phyloP scores from a whole-genome alignment of 2,797 vertebrate species.

The Leptoclinus maculatus region DNA sequence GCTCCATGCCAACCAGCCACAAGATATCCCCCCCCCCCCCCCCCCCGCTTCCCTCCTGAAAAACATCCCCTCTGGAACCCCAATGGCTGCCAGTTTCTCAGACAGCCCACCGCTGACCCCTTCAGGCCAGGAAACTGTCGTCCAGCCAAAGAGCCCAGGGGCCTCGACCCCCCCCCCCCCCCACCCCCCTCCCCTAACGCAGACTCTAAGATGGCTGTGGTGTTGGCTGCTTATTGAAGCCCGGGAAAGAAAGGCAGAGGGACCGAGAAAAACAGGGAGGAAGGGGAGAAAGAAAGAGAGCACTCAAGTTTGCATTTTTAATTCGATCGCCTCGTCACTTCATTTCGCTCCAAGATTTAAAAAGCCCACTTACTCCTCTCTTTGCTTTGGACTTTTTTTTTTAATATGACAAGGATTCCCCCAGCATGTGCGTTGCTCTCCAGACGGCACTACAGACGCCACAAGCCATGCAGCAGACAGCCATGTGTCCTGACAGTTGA shows the following conservation, averaged over 20 bases:
- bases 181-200: neutral
- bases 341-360: slow-evolving; percentile 73
- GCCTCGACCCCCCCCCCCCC: slow-evolving; percentile 7
- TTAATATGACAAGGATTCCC: slow-evolving; percentile 48
- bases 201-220: slow-evolving; percentile 52
- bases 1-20: slow-evolving; percentile 76
- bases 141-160: slow-evolving; percentile 68
- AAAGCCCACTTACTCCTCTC: slow-evolving; percentile 64
- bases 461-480: slow-evolving; percentile 57
- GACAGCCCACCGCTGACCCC: slow-evolving; percentile 83
- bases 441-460: slow-evolving; percentile 39
- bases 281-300: slow-evolving; percentile 10
- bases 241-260: slow-evolving; percentile 44
- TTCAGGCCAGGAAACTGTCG: slow-evolving; percentile 78
- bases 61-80: slow-evolving; percentile 74
- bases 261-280: neutral
- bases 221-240: slow-evolving; percentile 53
- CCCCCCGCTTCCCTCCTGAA: slow-evolving; percentile 17
- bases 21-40: slow-evolving; percentile 50
- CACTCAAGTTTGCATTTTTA: slow-evolving; percentile 64
- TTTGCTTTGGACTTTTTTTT: slow-evolving; percentile 42
- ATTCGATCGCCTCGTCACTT: slow-evolving; percentile 62
- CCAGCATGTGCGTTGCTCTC: slow-evolving; percentile 23
- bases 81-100: slow-evolving; percentile 75
- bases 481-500: slow-evolving; percentile 78